Evolutionary conservation across 2,888 invertebrate species (phyloP).

Genomic region (Bombyx huttoni): DNA sequence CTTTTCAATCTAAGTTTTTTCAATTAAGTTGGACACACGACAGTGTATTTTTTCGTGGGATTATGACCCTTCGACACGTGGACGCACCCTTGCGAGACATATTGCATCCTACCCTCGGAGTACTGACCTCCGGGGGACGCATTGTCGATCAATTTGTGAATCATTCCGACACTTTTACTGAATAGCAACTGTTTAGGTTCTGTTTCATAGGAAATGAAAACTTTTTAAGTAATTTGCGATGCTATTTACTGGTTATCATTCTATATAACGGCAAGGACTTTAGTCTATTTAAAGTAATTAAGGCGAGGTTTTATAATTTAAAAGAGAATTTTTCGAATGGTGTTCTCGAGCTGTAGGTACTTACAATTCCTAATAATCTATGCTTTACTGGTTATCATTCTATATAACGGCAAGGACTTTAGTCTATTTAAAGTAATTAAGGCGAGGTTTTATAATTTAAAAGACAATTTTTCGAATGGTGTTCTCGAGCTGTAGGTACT

Average conservation of each 20-base stretch:
- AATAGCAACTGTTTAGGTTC: not conserved
- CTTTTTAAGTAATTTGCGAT: not conserved
- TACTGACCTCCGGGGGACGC: slow-evolving; percentile 36
- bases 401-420: too few relatives aligned
- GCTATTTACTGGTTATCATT: not conserved
- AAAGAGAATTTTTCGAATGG: too few relatives aligned
- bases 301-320: too few relatives aligned
- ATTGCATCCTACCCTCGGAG: slow-evolving; percentile 46
- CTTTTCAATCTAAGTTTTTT: slow-evolving; percentile 40
- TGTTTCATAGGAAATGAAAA: not conserved
- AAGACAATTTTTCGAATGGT: too few relatives aligned
- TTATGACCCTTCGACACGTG: slow-evolving; percentile 61
- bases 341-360: too few relatives aligned
- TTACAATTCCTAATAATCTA: too few relatives aligned
- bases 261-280: too few relatives aligned
- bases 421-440: too few relatives aligned
- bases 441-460: too few relatives aligned
- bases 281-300: too few relatives aligned
- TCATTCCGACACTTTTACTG: slow-evolving; percentile 10
- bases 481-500: too few relatives aligned
- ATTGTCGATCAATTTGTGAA: slow-evolving; percentile 53
- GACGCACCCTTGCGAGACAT: slow-evolving; percentile 45
- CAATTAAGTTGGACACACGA: slow-evolving; percentile 51
- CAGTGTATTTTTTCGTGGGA: slow-evolving; percentile 49
- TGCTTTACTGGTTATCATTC: not conserved